Evolutionary conservation across 2,888 invertebrate species (phyloP).

Genomic region (Tinea trinotella): DNA sequence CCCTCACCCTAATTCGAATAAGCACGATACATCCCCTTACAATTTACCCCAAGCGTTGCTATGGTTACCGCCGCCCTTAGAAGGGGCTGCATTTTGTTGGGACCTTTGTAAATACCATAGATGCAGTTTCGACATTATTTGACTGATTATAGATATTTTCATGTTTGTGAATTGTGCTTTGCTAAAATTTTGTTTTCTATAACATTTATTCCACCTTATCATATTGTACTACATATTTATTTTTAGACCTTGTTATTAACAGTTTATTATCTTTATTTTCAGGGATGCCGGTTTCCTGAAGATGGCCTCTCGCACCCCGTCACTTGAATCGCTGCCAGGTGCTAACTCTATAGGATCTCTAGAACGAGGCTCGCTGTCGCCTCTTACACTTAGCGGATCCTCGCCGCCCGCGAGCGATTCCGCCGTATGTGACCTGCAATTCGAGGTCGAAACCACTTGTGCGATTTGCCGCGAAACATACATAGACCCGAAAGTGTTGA

Average conservation of each 20-base stretch:
- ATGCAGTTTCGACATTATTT: slow-evolving; percentile 38
- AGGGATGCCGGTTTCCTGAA: slow-evolving; percentile 92
- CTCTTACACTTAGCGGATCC: slow-evolving; percentile 88
- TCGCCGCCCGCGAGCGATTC: slow-evolving; percentile 90
- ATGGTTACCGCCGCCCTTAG: slow-evolving; percentile 44
- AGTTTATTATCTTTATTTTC: slow-evolving; percentile 58
- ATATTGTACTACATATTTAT: not conserved
- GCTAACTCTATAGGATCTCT: slow-evolving; percentile 93
- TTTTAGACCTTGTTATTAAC: slow-evolving; percentile 19
- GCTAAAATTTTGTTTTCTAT: too few species aligned
- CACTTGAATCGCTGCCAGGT: slow-evolving; percentile 92
- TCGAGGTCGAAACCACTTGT: slow-evolving; percentile 76
- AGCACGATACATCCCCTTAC: slow-evolving; percentile 47
- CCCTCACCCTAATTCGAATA: slow-evolving; percentile 59
- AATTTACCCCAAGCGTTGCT: slow-evolving; percentile 44
- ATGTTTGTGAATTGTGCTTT: too few species aligned
- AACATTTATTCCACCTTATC: too few species aligned
- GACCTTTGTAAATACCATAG: slow-evolving; percentile 35
- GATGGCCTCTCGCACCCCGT: slow-evolving; percentile 95
- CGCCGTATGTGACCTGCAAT: slow-evolving; percentile 82
- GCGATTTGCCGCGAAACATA: slow-evolving; percentile 83
- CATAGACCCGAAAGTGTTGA: slow-evolving; percentile 81
- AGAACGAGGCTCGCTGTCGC: slow-evolving; percentile 86
- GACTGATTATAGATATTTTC: slow-evolving; percentile 51
- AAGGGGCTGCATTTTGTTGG: slow-evolving; percentile 34